Percentiles rank a stretch among this genome's conserved stretches.
Conservation (phyloP, 2,113 vertebrate species). For the Tauraco erythrolophus region DNA sequence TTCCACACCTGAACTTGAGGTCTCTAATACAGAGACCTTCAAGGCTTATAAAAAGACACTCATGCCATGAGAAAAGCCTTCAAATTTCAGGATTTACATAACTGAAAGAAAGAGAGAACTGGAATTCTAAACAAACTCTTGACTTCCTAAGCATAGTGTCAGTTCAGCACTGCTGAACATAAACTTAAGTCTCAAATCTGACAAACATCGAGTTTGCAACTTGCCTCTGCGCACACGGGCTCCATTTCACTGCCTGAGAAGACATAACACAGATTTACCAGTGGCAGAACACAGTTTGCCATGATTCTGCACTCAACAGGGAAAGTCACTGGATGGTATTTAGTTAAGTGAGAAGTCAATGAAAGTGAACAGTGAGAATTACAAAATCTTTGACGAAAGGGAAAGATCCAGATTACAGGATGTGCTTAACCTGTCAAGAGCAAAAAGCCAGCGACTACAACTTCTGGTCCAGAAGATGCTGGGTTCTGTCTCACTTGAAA, state of each 20-base stretch:
- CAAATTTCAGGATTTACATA: not conserved
- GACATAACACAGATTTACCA: not conserved
- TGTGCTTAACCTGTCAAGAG: not conserved
- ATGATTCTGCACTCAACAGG: not conserved
- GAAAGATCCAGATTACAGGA: not conserved
- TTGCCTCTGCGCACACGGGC: accelerated
- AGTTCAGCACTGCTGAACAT: not conserved
- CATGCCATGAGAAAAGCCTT: not conserved
- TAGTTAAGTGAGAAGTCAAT: not conserved
- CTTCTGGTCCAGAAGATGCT: not conserved
- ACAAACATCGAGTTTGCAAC: not conserved
- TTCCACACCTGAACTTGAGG: not conserved
- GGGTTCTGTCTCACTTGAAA: not conserved
- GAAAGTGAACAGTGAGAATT: not conserved
- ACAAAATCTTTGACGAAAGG: not conserved
- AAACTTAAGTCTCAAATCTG: not conserved
- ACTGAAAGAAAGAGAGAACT: not conserved
- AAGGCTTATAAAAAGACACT: not conserved
- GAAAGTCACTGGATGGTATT: not conserved
- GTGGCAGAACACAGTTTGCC: not conserved
- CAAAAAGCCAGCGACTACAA: not conserved
- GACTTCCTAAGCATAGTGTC: not conserved
- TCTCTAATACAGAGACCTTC: not conserved
- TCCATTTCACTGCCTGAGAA: not conserved
- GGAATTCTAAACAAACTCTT: not conserved